phyloP scores from a whole-genome alignment of 2,888 invertebrate genomes.

The Clitarchus hookeri region DNA sequence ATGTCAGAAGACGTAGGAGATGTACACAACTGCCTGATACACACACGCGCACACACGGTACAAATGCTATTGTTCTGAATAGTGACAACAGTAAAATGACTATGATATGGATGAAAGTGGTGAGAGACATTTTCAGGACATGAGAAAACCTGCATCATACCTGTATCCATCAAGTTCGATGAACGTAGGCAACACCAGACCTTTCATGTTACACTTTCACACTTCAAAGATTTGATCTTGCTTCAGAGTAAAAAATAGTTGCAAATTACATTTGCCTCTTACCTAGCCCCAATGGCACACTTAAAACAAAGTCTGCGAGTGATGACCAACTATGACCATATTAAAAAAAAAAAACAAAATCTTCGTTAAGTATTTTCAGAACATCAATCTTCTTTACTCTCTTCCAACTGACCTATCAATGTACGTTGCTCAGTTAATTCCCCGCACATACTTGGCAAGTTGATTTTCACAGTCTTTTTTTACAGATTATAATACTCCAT shows the following conservation, averaged over 20 bases:
- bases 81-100: constrained; percentile 8
- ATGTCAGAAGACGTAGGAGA: constrained; percentile 27
- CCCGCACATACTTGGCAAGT: constrained; percentile 1
- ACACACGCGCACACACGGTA: constrained; percentile 25
- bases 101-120: constrained; percentile 14
- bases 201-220: background rate
- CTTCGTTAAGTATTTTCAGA: constrained; percentile 18
- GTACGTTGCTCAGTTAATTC: background rate
- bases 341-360: background rate
- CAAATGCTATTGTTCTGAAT: constrained; percentile 26
- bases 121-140: constrained; percentile 14
- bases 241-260: background rate
- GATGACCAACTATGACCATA: background rate
- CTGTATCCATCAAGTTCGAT: constrained; percentile 12
- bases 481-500: constrained; percentile 36
- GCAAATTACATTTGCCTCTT: constrained; percentile 14
- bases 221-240: background rate
- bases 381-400: constrained; percentile 33
- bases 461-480: constrained; percentile 38
- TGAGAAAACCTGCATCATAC: background rate
- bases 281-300: background rate
- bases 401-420: constrained; percentile 25
- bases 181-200: background rate
- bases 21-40: constrained; percentile 23
- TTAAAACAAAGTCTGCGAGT: background rate